phyloP scores from a whole-genome alignment of 2,113 vertebrate genomes.

The Misgurnus anguillicaudatus region DNA sequence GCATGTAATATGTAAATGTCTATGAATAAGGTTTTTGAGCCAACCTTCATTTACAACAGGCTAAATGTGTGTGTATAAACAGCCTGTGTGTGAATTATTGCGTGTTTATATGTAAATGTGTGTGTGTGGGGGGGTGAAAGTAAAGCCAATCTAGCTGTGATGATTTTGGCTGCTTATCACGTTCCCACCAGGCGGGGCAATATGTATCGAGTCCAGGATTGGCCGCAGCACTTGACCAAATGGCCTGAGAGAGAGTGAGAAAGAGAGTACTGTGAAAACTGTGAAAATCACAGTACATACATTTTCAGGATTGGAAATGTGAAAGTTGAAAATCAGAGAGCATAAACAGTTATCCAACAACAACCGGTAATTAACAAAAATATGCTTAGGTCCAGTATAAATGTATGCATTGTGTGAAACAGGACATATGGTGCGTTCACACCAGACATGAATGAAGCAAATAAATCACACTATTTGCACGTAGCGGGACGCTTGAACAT shows the following conservation, averaged over 20 bases:
- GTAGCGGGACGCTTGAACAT: no score
- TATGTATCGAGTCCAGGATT: constrained; percentile 90
- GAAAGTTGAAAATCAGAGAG: not conserved
- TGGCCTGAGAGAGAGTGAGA: constrained; percentile 75
- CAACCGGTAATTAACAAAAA: not conserved
- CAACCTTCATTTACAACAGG: constrained; percentile 16
- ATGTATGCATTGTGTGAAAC: no score
- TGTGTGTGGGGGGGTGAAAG: constrained; percentile 14
- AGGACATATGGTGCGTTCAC: no score
- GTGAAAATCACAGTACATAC: constrained; percentile 2
- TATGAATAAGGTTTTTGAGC: not conserved
- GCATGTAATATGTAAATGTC: no score
- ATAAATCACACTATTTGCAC: no score
- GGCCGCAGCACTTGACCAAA: constrained; percentile 94
- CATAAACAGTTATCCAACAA: constrained; percentile 4
- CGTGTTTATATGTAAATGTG: not conserved
- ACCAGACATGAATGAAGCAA: no score
- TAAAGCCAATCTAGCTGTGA: constrained; percentile 81
- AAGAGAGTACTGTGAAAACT: constrained; percentile 7
- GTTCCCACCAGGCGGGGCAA: constrained; percentile 90
- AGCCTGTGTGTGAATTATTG: constrained; percentile 32
- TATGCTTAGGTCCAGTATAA: not conserved
- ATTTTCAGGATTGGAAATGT: not conserved
- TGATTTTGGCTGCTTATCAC: constrained; percentile 86
- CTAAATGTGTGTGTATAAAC: not conserved